A percentile compares a stretch with the other conserved stretches of the same genome.
Conservation (phyloP, 1,140 invertebrate genomes). For the Elymnias hypermnestra region DNA sequence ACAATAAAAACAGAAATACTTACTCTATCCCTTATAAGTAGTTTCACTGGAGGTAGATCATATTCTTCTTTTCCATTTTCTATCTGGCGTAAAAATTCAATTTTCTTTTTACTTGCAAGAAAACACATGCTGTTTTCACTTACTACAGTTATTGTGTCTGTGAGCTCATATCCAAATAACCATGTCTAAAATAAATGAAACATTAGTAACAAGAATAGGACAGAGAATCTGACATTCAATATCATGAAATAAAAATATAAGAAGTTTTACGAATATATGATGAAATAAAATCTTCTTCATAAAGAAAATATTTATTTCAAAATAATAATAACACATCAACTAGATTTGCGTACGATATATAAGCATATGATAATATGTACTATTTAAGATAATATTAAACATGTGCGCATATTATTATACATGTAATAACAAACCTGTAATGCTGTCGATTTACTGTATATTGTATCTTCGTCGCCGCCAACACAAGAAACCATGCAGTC, state of each 20-base stretch:
- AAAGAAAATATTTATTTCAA: too few relatives aligned
- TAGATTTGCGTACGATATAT: too few relatives aligned
- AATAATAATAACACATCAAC: too few relatives aligned
- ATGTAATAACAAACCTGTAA: slow-evolving; percentile 83
- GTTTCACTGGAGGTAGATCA: slow-evolving; percentile 88
- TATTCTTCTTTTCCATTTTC: slow-evolving; percentile 91
- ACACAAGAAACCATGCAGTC: slow-evolving; percentile 94
- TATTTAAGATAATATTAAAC: too few relatives aligned
- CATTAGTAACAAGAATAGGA: slow-evolving; percentile 2
- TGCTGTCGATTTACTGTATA: slow-evolving; percentile 97
- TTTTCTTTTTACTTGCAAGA: slow-evolving; percentile 98
- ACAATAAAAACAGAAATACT: slow-evolving; percentile 35
- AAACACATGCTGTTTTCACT: slow-evolving; percentile 91
- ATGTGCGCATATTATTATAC: slow-evolving; percentile 29
- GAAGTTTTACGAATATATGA: too few relatives aligned
- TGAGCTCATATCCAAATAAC: slow-evolving; percentile 97
- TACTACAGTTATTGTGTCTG: slow-evolving; percentile 96
- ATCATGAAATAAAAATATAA: too few relatives aligned
- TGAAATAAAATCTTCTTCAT: too few relatives aligned
- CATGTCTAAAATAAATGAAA: slow-evolving; percentile 83
- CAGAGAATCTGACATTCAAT: slow-evolving; percentile 5
- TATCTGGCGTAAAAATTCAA: slow-evolving; percentile 96
- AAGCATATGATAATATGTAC: too few relatives aligned
- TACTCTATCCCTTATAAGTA: slow-evolving; percentile 95
- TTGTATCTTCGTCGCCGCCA: slow-evolving; percentile 94